A percentile compares a stretch with the other conserved stretches of the same genome.
These are phyloP conservation scores for Neodon shergylaensis DNA, from an alignment of 2,113 vertebrate species.

Conservation along the genomic window DNA sequence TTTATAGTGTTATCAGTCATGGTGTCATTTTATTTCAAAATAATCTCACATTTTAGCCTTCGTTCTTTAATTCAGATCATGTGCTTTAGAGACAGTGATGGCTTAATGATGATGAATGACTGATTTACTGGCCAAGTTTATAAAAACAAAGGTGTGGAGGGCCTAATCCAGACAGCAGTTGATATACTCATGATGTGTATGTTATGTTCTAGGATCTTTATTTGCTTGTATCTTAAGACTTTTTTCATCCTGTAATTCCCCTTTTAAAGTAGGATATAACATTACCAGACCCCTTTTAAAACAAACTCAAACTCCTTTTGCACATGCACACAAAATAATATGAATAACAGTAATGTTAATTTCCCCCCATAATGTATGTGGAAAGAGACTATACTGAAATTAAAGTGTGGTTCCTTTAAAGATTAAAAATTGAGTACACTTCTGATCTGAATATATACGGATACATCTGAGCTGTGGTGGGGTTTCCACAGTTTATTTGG, in stretches of 20 bases:
- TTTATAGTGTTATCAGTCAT: neutral
- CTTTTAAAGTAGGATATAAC: neutral
- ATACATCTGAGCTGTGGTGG: too few relatives aligned
- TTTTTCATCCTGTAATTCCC: neutral
- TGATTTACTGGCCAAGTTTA: neutral
- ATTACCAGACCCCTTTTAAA: neutral
- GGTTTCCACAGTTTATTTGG: neutral
- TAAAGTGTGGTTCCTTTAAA: neutral
- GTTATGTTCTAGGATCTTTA: neutral
- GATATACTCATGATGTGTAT: neutral
- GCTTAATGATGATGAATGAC: neutral
- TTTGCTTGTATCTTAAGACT: neutral
- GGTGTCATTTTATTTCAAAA: constrained; percentile 17
- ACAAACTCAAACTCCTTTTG: neutral
- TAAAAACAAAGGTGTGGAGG: neutral
- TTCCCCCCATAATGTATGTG: neutral
- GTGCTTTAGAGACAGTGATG: neutral
- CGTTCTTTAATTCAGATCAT: neutral
- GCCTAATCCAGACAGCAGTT: neutral
- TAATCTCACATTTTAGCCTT: neutral
- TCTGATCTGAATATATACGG: neutral
- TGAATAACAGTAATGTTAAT: neutral
- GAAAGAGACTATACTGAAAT: neutral
- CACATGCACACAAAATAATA: neutral
- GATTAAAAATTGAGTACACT: neutral